Conservation (phyloP, 53 echinoderm and acorn worm species). For the Arbacia lixula region DNA sequence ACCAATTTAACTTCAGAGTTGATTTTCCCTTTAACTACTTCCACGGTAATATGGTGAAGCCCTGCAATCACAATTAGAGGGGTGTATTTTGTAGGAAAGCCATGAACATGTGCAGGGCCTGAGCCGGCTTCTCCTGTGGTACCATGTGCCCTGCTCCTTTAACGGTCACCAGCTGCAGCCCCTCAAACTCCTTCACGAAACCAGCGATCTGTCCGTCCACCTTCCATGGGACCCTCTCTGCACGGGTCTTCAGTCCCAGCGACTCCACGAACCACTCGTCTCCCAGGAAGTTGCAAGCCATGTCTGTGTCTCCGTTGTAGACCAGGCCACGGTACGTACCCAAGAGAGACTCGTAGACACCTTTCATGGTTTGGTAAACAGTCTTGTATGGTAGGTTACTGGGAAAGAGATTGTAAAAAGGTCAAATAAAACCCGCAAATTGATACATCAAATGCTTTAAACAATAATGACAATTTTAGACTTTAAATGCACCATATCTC, state of each 20-base stretch:
- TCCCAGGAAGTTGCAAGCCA: conserved; percentile 85
- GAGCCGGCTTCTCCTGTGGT: conserved; percentile 63
- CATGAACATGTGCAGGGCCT: conserved; percentile 74
- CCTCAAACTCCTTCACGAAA: conserved; percentile 77
- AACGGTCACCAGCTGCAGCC: conserved; percentile 68
- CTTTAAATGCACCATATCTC: too few species aligned
- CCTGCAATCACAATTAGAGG: too few species aligned
- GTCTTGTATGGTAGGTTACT: conserved; percentile 43
- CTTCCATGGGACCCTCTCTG: conserved; percentile 64
- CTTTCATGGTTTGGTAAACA: conserved; percentile 52
- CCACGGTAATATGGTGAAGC: too few species aligned
- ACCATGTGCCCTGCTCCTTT: conserved; percentile 91
- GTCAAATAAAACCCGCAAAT: too few species aligned
- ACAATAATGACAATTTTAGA: too few species aligned
- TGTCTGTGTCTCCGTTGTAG: conserved; percentile 85
- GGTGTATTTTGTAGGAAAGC: conserved; percentile 66
- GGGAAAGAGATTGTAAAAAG: too few species aligned
- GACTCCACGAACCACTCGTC: conserved; percentile 82
- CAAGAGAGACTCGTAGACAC: conserved; percentile 57
- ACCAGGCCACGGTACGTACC: conserved; percentile 68
- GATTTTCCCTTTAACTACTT: too few species aligned
- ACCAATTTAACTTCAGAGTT: too few species aligned
- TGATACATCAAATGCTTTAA: too few species aligned
- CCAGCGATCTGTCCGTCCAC: conserved; percentile 74
- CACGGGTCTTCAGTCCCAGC: conserved; percentile 41